Evolutionary conservation across 2,888 invertebrate species (phyloP).

Genomic region (Scaptomyza reducta): DNA sequence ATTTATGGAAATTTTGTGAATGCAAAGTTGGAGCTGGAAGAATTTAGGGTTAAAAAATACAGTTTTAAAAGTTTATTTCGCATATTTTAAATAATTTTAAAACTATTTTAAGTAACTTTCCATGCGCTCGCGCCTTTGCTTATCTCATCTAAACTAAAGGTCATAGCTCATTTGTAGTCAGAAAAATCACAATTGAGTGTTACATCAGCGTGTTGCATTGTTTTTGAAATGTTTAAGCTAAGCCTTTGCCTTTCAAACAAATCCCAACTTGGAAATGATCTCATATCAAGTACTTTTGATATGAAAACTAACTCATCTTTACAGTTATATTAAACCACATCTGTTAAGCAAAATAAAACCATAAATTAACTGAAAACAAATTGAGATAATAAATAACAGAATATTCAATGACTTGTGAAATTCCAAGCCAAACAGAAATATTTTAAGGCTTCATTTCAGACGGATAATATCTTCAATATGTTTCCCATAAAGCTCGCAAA

Average conservation of each 20-base stretch:
- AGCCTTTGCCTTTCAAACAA: too few relatives aligned
- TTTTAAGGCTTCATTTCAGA: slow-evolving; percentile 30
- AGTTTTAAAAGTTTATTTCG: not conserved
- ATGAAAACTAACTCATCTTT: not conserved
- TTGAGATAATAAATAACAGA: not conserved
- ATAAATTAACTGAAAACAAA: not conserved
- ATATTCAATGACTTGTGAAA: slow-evolving; percentile 16
- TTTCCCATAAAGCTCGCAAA: slow-evolving; percentile 11
- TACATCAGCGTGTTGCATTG: slow-evolving; percentile 4
- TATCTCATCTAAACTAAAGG: slow-evolving; percentile 41
- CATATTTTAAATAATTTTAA: not conserved
- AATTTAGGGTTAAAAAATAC: not conserved
- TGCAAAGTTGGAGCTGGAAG: not conserved
- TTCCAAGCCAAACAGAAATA: slow-evolving; percentile 8
- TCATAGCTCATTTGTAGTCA: slow-evolving; percentile 42
- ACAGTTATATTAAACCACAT: not conserved
- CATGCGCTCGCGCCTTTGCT: not conserved
- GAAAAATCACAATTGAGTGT: slow-evolving; percentile 20
- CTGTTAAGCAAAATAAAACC: not conserved
- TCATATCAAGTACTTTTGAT: slow-evolving; percentile 23
- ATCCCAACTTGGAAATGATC: slow-evolving; percentile 25
- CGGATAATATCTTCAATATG: slow-evolving; percentile 29
- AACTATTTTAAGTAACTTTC: too few relatives aligned
- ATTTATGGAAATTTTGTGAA: too few relatives aligned
- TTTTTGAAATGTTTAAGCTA: not conserved